Evolutionary conservation across 2,888 invertebrate species (phyloP).

Genomic region (Erannis defoliaria): DNA sequence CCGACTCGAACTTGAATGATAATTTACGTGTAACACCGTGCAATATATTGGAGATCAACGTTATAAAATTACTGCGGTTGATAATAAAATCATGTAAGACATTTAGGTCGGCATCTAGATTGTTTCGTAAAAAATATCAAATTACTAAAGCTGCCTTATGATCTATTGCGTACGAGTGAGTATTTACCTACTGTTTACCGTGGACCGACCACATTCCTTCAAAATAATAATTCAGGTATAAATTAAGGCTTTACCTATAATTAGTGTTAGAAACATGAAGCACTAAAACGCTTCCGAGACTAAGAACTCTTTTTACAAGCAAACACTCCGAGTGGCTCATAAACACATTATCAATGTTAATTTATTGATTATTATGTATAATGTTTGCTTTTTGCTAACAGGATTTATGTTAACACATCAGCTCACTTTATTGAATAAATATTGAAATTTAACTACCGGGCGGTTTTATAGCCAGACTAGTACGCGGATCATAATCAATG

Average conservation of each 20-base stretch:
- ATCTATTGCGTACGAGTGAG: neutral
- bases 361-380: constrained; percentile 49
- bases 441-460: constrained; percentile 48
- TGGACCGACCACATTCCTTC: neutral
- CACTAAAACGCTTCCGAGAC: constrained; percentile 16
- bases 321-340: constrained; percentile 7
- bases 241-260: constrained; percentile 8
- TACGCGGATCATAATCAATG: constrained; percentile 9
- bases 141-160: neutral
- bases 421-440: constrained; percentile 59
- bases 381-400: constrained; percentile 54
- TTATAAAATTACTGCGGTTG: too few relatives aligned
- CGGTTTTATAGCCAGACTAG: constrained; percentile 28
- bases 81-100: too few relatives aligned
- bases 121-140: too few relatives aligned
- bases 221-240: constrained; percentile 6
- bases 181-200: too few relatives aligned
- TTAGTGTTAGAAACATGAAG: constrained; percentile 11
- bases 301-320: constrained; percentile 22
- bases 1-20: too few relatives aligned
- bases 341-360: constrained; percentile 39
- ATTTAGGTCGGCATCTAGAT: neutral
- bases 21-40: too few relatives aligned
- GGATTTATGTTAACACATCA: constrained; percentile 49
- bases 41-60: too few relatives aligned